phyloP scores from a whole-genome alignment of 2,888 invertebrate genomes.

The Dolichomitus sp. region DNA sequence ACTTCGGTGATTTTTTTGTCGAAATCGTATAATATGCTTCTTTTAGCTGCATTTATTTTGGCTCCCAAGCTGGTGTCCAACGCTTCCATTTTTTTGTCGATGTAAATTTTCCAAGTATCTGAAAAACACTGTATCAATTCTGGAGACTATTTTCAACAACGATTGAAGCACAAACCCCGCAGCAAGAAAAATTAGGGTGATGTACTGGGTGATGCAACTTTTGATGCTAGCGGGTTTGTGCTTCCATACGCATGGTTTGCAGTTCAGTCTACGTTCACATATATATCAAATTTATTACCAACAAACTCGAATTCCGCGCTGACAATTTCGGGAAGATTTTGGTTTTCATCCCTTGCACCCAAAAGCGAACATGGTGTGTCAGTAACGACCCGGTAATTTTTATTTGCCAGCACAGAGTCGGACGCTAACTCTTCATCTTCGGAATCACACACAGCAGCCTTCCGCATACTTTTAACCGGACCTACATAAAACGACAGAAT shows the following conservation, averaged over 20 bases:
- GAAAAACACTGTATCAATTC: background rate
- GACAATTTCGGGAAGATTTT: background rate
- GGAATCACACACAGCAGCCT: background rate
- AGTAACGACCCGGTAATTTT: background rate
- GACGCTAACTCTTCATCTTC: background rate
- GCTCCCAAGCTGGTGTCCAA: constrained; percentile 1
- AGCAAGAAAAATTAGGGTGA: background rate
- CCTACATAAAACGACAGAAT: constrained; percentile 1
- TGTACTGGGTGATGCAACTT: background rate
- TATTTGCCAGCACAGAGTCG: background rate
- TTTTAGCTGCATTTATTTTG: too few species aligned
- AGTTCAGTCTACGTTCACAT: constrained; percentile 1
- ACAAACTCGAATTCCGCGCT: background rate
- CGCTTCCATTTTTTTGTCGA: constrained; percentile 1
- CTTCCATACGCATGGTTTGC: constrained; percentile 1
- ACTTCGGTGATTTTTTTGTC: constrained; percentile 37
- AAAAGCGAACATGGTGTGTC: background rate
- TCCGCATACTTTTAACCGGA: background rate
- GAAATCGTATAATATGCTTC: too few species aligned
- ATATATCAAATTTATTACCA: constrained; percentile 1
- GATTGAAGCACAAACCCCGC: constrained; percentile 1
- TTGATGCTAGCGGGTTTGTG: background rate
- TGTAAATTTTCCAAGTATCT: background rate
- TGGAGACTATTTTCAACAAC: constrained; percentile 1
- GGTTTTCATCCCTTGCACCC: background rate